These are phyloP conservation scores for Craseonycteris thonglongyai DNA, from an alignment of 2,113 vertebrate genomes.

Conservation along the genomic window DNA sequence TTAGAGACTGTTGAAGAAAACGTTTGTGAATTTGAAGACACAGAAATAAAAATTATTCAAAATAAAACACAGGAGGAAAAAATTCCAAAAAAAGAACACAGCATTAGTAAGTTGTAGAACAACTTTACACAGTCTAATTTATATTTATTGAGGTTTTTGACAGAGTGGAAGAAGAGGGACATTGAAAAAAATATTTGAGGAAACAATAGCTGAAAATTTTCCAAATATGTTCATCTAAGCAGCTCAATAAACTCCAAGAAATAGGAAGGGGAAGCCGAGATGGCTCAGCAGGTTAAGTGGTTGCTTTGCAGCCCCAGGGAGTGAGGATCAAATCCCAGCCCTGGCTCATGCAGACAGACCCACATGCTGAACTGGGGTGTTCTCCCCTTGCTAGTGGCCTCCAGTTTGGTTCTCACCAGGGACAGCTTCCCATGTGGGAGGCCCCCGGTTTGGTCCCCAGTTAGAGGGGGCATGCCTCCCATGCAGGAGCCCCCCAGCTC, in stretches of 20 bases:
- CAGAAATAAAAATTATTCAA: background rate
- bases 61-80: background rate
- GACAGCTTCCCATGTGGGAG: too few species aligned
- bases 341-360: too few species aligned
- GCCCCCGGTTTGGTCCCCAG: too few species aligned
- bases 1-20: conserved; percentile 5
- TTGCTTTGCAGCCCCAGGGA: too few species aligned
- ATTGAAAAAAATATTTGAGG: background rate
- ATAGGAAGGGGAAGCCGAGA: background rate
- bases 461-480: too few species aligned
- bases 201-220: background rate
- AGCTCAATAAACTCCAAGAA: background rate
- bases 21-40: background rate
- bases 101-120: background rate
- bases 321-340: too few species aligned
- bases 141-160: background rate
- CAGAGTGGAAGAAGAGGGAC: background rate
- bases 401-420: too few species aligned
- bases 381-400: too few species aligned
- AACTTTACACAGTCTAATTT: background rate
- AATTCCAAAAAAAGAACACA: background rate
- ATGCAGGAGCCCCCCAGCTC: too few species aligned
- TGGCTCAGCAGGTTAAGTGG: too few species aligned
- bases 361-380: too few species aligned
- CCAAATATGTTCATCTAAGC: background rate